A percentile compares a stretch with the other conserved stretches of the same genome.
Conservation (phyloP, 2,888 invertebrate genomes). For the Pseudococcus viburni region DNA sequence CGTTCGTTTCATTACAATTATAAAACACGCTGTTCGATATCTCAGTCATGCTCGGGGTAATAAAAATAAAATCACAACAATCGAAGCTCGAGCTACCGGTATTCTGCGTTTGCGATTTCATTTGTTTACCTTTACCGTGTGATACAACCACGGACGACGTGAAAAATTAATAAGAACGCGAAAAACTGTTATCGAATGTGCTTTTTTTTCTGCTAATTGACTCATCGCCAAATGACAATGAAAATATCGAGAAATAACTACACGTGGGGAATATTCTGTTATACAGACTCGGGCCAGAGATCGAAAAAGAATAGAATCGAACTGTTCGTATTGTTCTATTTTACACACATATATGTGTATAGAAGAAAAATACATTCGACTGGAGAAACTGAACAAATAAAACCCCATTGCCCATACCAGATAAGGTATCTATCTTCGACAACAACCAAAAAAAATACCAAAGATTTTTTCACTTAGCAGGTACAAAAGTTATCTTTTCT, state of each 20-base stretch:
- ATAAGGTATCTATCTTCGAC: not conserved
- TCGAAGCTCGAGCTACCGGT: slow-evolving; percentile 23
- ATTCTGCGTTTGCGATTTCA: not conserved
- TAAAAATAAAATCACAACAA: slow-evolving; percentile 44
- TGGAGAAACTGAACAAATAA: not conserved
- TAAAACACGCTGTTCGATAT: slow-evolving; percentile 4
- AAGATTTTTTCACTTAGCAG: not conserved
- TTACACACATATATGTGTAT: not conserved
- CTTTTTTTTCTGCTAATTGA: not conserved
- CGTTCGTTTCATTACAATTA: not conserved
- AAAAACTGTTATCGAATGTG: not conserved
- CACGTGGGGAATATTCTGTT: not conserved
- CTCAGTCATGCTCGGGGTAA: not conserved
- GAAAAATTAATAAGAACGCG: slow-evolving; percentile 38
- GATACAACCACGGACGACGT: not conserved
- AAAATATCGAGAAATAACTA: not conserved
- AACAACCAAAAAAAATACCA: not conserved
- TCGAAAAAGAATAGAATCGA: not conserved
- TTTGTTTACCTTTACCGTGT: not conserved
- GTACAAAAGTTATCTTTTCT: not conserved
- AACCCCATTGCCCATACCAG: not conserved
- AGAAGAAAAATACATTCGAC: not conserved
- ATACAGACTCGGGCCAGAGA: not conserved
- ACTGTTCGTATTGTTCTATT: not conserved
- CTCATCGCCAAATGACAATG: not conserved